phyloP scores from a whole-genome alignment of 2,888 invertebrate species.

The Philonicus albiceps region DNA sequence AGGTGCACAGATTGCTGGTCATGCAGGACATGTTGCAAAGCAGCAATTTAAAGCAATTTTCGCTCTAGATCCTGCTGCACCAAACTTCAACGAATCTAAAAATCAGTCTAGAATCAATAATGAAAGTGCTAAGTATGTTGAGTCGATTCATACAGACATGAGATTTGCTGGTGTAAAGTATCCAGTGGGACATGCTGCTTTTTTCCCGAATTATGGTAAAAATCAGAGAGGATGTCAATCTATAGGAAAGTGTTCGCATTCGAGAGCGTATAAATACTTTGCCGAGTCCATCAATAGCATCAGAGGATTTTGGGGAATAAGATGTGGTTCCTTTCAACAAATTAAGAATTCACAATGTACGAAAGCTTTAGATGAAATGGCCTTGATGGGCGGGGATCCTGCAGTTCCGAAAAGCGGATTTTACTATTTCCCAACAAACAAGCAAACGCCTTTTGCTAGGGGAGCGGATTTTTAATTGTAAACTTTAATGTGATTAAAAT shows the following conservation, averaged over 20 bases:
- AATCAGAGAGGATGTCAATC: conserved; percentile 53
- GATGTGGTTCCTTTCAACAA: conserved; percentile 25
- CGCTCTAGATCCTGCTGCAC: conserved; percentile 25
- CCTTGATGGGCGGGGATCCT: conserved; percentile 43
- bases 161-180: conserved; percentile 49
- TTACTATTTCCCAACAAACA: conserved; percentile 17
- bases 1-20: conserved; percentile 28
- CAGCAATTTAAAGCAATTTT: not conserved
- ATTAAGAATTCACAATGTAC: not conserved
- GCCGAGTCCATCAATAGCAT: conserved; percentile 53
- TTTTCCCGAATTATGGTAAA: conserved; percentile 54
- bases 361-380: not conserved
- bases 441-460: not conserved
- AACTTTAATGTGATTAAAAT: not conserved
- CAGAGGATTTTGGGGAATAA: conserved; percentile 19
- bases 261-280: conserved; percentile 43
- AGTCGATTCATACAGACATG: conserved; percentile 53
- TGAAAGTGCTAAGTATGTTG: conserved; percentile 51
- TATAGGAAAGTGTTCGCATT: conserved; percentile 44
- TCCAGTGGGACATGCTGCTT: conserved; percentile 52
- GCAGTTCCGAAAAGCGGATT: not conserved
- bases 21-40: not conserved
- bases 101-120: conserved; percentile 38
- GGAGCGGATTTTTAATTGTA: not conserved
- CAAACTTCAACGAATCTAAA: not conserved